These are phyloP conservation scores for Pseudorectes ferrugineus DNA, from an alignment of 2,113 vertebrate genomes.

Conservation along the genomic window DNA sequence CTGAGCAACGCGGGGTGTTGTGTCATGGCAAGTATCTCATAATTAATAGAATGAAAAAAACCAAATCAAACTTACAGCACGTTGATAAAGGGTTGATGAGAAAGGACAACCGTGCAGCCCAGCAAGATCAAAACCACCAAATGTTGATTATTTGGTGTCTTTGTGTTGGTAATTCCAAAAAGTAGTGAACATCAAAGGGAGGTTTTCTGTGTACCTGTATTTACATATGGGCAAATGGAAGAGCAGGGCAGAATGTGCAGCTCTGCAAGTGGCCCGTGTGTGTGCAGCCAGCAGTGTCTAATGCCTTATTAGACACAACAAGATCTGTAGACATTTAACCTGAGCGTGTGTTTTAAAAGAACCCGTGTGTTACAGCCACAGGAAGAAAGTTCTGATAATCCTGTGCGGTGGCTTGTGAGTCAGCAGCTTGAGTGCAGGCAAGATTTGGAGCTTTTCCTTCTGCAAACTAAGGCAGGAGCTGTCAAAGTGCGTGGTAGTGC, in stretches of 20 bases:
- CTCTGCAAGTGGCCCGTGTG: fast-evolving
- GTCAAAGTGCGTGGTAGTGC: background rate
- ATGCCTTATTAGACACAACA: fast-evolving
- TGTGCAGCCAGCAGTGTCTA: background rate
- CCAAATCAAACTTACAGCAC: fast-evolving
- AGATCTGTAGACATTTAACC: background rate
- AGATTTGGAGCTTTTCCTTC: background rate
- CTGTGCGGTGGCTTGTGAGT: background rate
- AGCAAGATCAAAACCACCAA: background rate
- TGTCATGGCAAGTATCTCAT: fast-evolving
- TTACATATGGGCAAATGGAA: fast-evolving
- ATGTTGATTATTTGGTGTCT: background rate
- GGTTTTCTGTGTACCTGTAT: fast-evolving
- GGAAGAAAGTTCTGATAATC: background rate
- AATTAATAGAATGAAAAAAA: background rate
- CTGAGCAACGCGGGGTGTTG: fast-evolving
- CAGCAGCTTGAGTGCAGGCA: background rate
- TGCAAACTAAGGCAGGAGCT: background rate
- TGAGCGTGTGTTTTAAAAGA: fast-evolving
- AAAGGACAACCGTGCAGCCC: fast-evolving
- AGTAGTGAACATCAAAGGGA: fast-evolving
- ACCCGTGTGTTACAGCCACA: background rate
- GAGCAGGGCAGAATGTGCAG: background rate
- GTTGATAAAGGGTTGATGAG: background rate
- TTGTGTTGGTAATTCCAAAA: background rate